Conservation (phyloP, 2,888 invertebrate species). For the Erpobdella octoculata region DNA sequence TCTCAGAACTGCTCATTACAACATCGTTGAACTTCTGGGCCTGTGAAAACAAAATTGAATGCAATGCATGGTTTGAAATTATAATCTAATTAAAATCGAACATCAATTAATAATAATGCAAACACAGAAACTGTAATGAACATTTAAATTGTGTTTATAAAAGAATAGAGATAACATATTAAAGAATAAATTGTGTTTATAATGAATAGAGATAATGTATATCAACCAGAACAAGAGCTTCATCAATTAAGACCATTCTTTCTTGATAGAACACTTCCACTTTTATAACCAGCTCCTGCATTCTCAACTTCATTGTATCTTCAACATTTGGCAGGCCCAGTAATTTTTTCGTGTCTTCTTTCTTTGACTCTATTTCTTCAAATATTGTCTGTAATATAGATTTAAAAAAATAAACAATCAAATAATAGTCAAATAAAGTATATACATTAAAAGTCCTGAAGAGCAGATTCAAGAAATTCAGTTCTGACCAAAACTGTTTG, state of each 20-base stretch:
- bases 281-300: neutral
- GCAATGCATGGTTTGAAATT: too few relatives aligned
- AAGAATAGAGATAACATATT: too few relatives aligned
- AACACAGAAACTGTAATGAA: too few relatives aligned
- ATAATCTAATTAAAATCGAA: too few relatives aligned
- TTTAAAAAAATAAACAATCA: too few relatives aligned
- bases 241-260: neutral
- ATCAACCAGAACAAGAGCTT: slow-evolving; percentile 7
- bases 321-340: neutral
- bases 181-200: neutral
- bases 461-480: too few relatives aligned
- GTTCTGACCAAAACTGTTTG: too few relatives aligned
- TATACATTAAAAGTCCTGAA: too few relatives aligned
- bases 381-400: neutral
- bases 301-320: neutral
- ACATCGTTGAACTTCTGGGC: slow-evolving; percentile 50
- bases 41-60: slow-evolving; percentile 35
- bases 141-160: too few relatives aligned
- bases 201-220: neutral
- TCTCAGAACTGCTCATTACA: slow-evolving; percentile 48
- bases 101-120: too few relatives aligned
- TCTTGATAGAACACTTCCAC: neutral
- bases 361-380: slow-evolving; percentile 5
- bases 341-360: slow-evolving; percentile 13
- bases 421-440: too few relatives aligned